Percentiles rank a stretch among this genome's conserved stretches.
Conservation (phyloP, 1,140 invertebrate species). For the Copidosoma floridanum region DNA sequence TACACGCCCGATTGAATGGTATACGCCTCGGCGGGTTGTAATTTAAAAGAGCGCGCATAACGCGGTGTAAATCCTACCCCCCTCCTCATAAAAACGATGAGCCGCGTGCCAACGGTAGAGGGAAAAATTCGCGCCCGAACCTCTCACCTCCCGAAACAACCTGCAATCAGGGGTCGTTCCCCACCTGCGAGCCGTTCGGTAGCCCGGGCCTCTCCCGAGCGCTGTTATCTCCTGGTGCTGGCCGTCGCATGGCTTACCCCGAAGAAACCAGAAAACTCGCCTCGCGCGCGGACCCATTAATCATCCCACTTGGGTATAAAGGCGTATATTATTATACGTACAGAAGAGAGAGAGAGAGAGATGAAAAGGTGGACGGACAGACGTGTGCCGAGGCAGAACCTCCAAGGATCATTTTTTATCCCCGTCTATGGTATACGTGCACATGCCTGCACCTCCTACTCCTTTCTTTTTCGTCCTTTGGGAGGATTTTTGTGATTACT, state of each 20-base stretch:
- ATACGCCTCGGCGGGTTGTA: slow-evolving; percentile 27
- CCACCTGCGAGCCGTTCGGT: slow-evolving; percentile 22
- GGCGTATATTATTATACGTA: too few relatives aligned
- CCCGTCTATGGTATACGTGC: background rate
- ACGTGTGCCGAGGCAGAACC: slow-evolving; percentile 16
- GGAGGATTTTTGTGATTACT: too few relatives aligned
- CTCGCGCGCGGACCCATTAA: slow-evolving; percentile 38
- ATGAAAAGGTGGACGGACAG: slow-evolving; percentile 28
- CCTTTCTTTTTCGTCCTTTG: background rate
- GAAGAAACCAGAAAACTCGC: slow-evolving; percentile 37
- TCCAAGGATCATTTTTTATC: slow-evolving; percentile 21
- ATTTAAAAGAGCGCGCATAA: slow-evolving; percentile 17
- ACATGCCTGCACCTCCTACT: too few relatives aligned
- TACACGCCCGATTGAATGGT: slow-evolving; percentile 32
- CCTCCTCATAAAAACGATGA: too few relatives aligned
- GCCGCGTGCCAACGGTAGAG: too few relatives aligned
- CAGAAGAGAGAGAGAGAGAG: too few relatives aligned
- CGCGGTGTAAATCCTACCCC: slow-evolving; percentile 8
- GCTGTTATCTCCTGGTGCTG: slow-evolving; percentile 20
- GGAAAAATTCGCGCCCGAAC: slow-evolving; percentile 35
- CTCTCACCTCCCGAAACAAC: slow-evolving; percentile 34
- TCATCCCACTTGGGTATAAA: slow-evolving; percentile 33
- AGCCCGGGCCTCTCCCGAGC: slow-evolving; percentile 24
- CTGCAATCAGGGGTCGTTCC: slow-evolving; percentile 36
- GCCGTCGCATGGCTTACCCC: too few relatives aligned